Conservation (phyloP, 2,113 vertebrate genomes). For the Anoura caudifer region DNA sequence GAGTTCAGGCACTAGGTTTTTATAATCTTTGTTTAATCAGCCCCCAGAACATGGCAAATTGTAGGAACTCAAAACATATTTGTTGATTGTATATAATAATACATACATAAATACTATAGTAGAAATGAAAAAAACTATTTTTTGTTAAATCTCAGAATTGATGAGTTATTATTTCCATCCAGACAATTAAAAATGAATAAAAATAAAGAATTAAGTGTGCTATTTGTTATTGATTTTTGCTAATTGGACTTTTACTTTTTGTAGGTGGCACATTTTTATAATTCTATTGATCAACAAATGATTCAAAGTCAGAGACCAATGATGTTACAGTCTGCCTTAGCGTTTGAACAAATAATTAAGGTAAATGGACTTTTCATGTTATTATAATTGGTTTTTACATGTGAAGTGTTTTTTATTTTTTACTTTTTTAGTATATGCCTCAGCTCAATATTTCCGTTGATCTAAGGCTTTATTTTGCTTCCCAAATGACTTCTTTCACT, state of each 20-base stretch:
- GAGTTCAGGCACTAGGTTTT: background rate
- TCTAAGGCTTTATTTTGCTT: background rate
- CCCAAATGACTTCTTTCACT: background rate
- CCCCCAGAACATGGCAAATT: background rate
- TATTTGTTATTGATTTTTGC: constrained; percentile 3
- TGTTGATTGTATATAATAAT: background rate
- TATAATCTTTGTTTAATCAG: constrained; percentile 4
- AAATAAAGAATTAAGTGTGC: background rate
- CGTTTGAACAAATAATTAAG: constrained; percentile 98
- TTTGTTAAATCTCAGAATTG: background rate
- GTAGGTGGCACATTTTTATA: constrained; percentile 98
- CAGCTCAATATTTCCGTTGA: background rate
- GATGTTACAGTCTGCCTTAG: constrained; percentile 95
- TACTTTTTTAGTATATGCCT: background rate
- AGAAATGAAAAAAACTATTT: background rate
- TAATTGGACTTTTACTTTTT: constrained; percentile 65
- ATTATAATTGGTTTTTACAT: background rate
- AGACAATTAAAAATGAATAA: constrained; percentile 17
- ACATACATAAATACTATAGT: background rate
- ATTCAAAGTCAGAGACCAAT: constrained; percentile 98
- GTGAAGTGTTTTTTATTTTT: background rate
- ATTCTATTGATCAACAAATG: constrained; percentile 99
- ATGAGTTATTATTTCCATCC: background rate
- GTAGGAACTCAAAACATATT: background rate
- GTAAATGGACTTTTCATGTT: constrained; percentile 74